A percentile compares a stretch with the other conserved stretches of the same genome.
These are phyloP conservation scores for Pammene fasciana DNA, from an alignment of 2,888 invertebrate genomes.

Conservation along the genomic window DNA sequence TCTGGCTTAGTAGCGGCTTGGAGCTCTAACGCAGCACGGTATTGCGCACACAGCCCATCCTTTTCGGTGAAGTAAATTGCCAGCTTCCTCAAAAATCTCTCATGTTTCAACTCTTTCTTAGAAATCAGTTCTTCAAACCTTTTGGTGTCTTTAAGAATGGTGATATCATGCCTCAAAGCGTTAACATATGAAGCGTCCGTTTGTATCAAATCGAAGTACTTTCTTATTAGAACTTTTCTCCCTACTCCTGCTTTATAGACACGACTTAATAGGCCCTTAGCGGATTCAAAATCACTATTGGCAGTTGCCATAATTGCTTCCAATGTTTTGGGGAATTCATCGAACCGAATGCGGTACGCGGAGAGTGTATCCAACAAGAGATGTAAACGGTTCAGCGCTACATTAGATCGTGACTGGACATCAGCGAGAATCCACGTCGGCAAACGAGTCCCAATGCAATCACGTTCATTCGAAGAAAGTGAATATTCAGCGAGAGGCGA, in stretches of 20 bases:
- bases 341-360: slow-evolving; percentile 50
- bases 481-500: slow-evolving; percentile 57
- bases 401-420: slow-evolving; percentile 39
- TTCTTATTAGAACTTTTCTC: slow-evolving; percentile 56
- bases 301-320: slow-evolving; percentile 50
- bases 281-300: slow-evolving; percentile 45
- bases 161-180: slow-evolving; percentile 59
- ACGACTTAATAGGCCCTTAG: slow-evolving; percentile 49
- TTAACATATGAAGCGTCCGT: slow-evolving; percentile 62
- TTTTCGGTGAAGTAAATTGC: slow-evolving; percentile 61
- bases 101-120: slow-evolving; percentile 44
- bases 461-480: slow-evolving; percentile 53
- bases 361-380: slow-evolving; percentile 54
- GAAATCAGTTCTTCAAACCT: slow-evolving; percentile 47
- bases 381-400: slow-evolving; percentile 43
- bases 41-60: slow-evolving; percentile 53
- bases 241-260: slow-evolving; percentile 55
- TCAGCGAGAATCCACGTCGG: slow-evolving; percentile 49
- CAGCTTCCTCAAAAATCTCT: slow-evolving; percentile 57
- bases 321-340: slow-evolving; percentile 49
- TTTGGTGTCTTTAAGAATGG: slow-evolving; percentile 49
- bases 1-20: slow-evolving; percentile 10
- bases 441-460: slow-evolving; percentile 47
- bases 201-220: slow-evolving; percentile 54
- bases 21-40: slow-evolving; percentile 44